Conservation (phyloP, 2,113 vertebrate species). For the Potamarius usumacintae region DNA sequence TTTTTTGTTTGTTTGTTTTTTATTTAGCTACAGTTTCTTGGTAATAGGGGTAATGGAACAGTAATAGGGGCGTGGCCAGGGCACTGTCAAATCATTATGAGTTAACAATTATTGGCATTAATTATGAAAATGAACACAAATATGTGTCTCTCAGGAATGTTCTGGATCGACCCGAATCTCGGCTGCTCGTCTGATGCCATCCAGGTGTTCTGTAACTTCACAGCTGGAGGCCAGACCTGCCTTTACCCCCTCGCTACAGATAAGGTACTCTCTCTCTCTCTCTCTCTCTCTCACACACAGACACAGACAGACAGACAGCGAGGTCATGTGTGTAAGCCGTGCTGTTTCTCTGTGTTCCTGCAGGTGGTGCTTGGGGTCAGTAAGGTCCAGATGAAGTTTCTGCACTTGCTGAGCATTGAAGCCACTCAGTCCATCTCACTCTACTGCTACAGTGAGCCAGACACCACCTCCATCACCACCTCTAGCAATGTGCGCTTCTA, state of each 20-base stretch:
- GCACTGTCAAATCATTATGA: neutral
- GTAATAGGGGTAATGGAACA: neutral
- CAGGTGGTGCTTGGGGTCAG: slow-evolving; percentile 86
- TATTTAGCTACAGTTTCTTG: neutral
- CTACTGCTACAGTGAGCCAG: slow-evolving; percentile 81
- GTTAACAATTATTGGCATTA: neutral
- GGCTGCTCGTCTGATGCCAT: slow-evolving; percentile 94
- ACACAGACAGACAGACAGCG: neutral
- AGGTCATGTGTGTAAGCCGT: neutral
- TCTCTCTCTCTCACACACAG: neutral
- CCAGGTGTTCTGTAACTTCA: slow-evolving; percentile 97
- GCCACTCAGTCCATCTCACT: slow-evolving; percentile 86
- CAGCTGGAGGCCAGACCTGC: slow-evolving; percentile 94
- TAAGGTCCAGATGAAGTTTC: slow-evolving; percentile 98
- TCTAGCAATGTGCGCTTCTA: slow-evolving; percentile 74
- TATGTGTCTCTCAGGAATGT: slow-evolving; percentile 77
- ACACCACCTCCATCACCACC: slow-evolving; percentile 53
- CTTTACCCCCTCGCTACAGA: slow-evolving; percentile 82
- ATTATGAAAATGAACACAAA: neutral
- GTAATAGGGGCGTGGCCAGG: neutral
- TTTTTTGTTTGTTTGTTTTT: too few relatives aligned
- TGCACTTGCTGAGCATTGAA: slow-evolving; percentile 92
- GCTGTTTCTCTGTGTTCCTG: slow-evolving; percentile 51
- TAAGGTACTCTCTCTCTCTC: slow-evolving; percentile 75
- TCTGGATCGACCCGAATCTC: slow-evolving; percentile 97